These are phyloP conservation scores for Caenorhabditis sp. DNA, from an alignment of 2,888 invertebrate genomes.

Conservation along the genomic window DNA sequence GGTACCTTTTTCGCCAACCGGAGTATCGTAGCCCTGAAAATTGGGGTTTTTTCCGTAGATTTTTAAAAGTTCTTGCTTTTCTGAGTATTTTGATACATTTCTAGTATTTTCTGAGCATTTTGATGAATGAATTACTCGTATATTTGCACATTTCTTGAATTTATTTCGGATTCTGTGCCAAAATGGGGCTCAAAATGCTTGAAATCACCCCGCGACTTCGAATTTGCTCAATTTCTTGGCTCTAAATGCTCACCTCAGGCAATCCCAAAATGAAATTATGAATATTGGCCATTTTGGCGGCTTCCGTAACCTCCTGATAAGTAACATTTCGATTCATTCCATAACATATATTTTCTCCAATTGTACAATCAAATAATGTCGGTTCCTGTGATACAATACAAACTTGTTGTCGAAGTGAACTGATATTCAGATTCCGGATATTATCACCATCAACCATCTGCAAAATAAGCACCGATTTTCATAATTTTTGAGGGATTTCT, in stretches of 20 bases:
- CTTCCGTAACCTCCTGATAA: constrained; percentile 71
- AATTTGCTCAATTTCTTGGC: not conserved
- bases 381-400: constrained; percentile 56
- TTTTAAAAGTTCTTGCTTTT: not conserved
- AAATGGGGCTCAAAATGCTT: no score
- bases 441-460: constrained; percentile 75
- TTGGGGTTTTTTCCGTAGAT: not conserved
- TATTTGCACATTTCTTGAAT: not conserved
- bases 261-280: constrained; percentile 73
- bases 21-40: constrained; percentile 70
- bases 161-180: not conserved
- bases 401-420: constrained; percentile 79
- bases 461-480: no score
- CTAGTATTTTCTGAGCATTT: no score
- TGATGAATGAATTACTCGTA: no score
- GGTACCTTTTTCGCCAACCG: constrained; percentile 72
- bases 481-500: not conserved
- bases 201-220: not conserved
- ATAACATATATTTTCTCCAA: constrained; percentile 85
- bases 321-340: constrained; percentile 75
- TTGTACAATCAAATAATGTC: constrained; percentile 62
- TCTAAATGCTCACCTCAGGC: constrained; percentile 60
- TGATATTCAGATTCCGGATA: constrained; percentile 79
- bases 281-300: constrained; percentile 73
- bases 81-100: not conserved